Evolutionary conservation across 1,140 invertebrate species (phyloP).

Genomic region (Papilio machaon): DNA sequence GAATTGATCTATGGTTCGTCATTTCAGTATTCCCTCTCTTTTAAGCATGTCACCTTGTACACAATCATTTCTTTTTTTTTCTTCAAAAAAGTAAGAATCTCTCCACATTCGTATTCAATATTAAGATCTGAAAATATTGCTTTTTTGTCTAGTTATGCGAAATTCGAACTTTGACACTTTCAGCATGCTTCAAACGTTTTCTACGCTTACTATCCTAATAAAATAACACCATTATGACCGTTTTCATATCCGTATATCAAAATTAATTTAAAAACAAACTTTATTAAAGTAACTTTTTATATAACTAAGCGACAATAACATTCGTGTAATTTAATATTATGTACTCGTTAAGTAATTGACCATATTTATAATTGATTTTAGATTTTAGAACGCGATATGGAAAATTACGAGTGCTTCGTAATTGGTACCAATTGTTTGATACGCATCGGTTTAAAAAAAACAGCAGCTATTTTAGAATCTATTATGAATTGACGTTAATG

Average conservation of each 20-base stretch:
- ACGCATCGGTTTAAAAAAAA: slow-evolving; percentile 17
- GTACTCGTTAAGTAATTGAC: neutral
- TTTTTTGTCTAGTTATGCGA: no score
- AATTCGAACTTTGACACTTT: no score
- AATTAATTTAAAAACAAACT: neutral
- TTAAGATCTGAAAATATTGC: no score
- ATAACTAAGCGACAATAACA: neutral
- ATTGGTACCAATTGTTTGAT: slow-evolving; percentile 27
- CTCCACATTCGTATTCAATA: no score
- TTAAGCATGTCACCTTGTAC: no score
- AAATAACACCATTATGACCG: neutral
- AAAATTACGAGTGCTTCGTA: slow-evolving; percentile 25
- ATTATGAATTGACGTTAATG: slow-evolving; percentile 20
- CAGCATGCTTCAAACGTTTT: no score
- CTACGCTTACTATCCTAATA: no score
- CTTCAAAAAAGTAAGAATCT: no score
- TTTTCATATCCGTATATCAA: neutral
- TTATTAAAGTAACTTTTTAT: neutral
- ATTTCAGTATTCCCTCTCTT: no score
- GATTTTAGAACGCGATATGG: slow-evolving; percentile 23
- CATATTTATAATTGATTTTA: neutral
- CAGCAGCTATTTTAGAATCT: slow-evolving; percentile 10
- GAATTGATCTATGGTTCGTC: no score
- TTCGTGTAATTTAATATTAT: neutral
- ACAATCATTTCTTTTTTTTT: no score